These are phyloP conservation scores for Nematolebias whitei DNA, from an alignment of 2,113 vertebrate species.

Conservation along the genomic window DNA sequence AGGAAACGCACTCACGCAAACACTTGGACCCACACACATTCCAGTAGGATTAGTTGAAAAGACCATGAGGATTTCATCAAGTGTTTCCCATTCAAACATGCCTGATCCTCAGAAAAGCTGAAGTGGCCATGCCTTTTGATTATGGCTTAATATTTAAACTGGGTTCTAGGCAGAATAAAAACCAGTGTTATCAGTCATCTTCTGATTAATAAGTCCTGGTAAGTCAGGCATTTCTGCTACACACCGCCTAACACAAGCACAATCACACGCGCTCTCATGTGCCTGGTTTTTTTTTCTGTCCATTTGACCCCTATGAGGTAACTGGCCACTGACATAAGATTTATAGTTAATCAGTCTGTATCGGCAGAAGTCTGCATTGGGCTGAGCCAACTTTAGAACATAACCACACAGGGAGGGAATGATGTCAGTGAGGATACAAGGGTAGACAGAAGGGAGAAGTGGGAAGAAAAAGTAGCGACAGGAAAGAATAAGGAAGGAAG, in stretches of 20 bases:
- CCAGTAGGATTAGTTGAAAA: constrained; percentile 62
- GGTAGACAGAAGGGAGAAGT: constrained; percentile 18
- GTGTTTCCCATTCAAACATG: constrained; percentile 63
- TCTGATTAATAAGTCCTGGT: constrained; percentile 85
- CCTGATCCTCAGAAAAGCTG: constrained; percentile 61
- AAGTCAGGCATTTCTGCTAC: constrained; percentile 82
- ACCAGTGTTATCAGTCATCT: constrained; percentile 88
- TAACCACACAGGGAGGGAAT: constrained; percentile 53
- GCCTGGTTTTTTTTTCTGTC: constrained; percentile 56
- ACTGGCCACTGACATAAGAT: constrained; percentile 66
- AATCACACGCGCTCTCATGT: constrained; percentile 24
- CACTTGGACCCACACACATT: constrained; percentile 35
- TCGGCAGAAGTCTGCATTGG: constrained; percentile 64
- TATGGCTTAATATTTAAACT: constrained; percentile 93
- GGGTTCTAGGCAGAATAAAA: constrained; percentile 82
- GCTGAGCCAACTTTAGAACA: constrained; percentile 67
- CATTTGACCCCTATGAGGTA: constrained; percentile 61
- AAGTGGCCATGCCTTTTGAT: constrained; percentile 57
- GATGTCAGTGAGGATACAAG: constrained; percentile 55
- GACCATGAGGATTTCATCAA: constrained; percentile 65
- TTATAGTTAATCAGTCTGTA: constrained; percentile 74
- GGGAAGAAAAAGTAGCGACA: neutral
- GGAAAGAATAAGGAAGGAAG: neutral
- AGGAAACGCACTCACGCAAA: constrained; percentile 6
- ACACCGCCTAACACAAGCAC: constrained; percentile 46